phyloP scores from a whole-genome alignment of 1,140 invertebrate genomes.

The Drosophila pseudoananassae region DNA sequence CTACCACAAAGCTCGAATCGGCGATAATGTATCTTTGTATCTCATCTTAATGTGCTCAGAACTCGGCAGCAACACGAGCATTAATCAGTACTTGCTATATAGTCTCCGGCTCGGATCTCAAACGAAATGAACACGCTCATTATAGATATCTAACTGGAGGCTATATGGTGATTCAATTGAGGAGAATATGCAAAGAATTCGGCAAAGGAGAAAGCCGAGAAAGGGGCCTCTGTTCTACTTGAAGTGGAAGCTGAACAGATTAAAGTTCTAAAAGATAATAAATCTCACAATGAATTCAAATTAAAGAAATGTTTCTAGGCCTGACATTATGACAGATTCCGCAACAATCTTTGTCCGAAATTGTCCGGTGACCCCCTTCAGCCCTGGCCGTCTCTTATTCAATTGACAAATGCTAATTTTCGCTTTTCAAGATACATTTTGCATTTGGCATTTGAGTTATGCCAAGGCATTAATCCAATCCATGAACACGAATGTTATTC shows the following conservation, averaged over 20 bases:
- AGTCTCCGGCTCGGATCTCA: constrained; percentile 28
- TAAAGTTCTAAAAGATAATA: too few relatives aligned
- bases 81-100: constrained; percentile 49
- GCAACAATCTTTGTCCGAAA: background rate
- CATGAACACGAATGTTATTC: constrained; percentile 64
- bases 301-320: background rate
- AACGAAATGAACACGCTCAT: constrained; percentile 43
- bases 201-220: constrained; percentile 22
- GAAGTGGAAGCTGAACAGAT: background rate
- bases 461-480: constrained; percentile 64
- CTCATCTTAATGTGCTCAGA: constrained; percentile 75
- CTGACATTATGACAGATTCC: background rate
- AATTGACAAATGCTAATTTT: constrained; percentile 28
- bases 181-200: constrained; percentile 33
- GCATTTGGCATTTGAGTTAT: constrained; percentile 57
- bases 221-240: background rate
- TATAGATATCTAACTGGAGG: constrained; percentile 28
- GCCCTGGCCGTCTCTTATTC: too few relatives aligned
- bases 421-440: constrained; percentile 37
- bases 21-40: constrained; percentile 80
- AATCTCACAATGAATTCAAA: background rate
- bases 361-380: too few relatives aligned
- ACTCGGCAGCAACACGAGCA: constrained; percentile 27
- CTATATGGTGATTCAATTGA: constrained; percentile 22
- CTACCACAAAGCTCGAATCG: constrained; percentile 43